Evolutionary conservation across 2,113 vertebrate genomes (phyloP).

Genomic region (Arvicanthis niloticus): DNA sequence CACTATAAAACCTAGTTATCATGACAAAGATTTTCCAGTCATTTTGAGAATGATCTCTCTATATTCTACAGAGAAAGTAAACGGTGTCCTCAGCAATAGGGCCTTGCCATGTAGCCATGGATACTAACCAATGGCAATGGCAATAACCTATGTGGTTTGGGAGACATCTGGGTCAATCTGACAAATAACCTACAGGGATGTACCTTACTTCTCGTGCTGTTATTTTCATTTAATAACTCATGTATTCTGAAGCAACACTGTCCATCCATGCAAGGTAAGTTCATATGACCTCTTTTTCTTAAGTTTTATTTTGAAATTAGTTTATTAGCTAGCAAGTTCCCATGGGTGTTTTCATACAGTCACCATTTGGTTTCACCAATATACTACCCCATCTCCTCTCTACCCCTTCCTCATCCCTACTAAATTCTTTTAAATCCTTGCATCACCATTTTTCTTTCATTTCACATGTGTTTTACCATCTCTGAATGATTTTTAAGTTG

Average conservation of each 20-base stretch:
- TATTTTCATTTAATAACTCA: not conserved
- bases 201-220: not conserved
- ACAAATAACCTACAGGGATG: not conserved
- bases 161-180: not conserved
- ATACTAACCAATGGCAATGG: not conserved
- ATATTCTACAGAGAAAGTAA: not conserved
- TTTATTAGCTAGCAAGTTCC: not conserved
- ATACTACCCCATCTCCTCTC: not conserved
- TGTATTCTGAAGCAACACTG: not conserved
- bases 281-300: not conserved
- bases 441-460: not conserved
- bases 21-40: not conserved
- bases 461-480: not conserved
- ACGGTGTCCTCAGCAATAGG: too few species aligned
- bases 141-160: not conserved
- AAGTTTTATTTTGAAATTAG: not conserved
- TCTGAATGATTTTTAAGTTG: not conserved
- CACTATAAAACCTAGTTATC: not conserved
- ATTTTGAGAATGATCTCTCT: not conserved
- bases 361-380: not conserved
- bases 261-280: not conserved
- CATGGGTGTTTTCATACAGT: too few species aligned
- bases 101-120: too few species aligned
- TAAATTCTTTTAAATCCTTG: not conserved
- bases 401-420: not conserved